phyloP scores from a whole-genome alignment of 2,888 invertebrate genomes.

The Tuberolachnus salignus region DNA sequence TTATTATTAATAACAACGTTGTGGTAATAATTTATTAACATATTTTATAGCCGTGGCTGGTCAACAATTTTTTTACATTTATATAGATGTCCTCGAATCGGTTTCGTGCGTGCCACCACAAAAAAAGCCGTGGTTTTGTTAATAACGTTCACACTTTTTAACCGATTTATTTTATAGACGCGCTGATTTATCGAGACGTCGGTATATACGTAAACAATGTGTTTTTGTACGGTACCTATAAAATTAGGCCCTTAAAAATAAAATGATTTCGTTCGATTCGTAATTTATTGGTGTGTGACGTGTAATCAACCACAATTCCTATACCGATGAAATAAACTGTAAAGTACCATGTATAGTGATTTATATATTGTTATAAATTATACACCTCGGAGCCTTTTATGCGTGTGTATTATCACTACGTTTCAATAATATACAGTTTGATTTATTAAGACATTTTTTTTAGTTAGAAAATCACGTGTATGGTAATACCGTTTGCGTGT shows the following conservation, averaged over 20 bases:
- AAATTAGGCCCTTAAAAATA: slow-evolving; percentile 7
- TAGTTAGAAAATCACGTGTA: not conserved
- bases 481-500: not conserved
- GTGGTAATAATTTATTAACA: too few relatives aligned
- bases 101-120: not conserved
- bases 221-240: slow-evolving; percentile 1
- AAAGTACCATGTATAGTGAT: not conserved
- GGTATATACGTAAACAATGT: not conserved
- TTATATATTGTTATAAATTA: slow-evolving; percentile 9
- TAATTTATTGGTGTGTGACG: slow-evolving; percentile 28
- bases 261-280: slow-evolving; percentile 4
- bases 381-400: not conserved
- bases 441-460: not conserved
- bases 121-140: not conserved
- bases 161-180: not conserved
- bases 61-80: too few relatives aligned
- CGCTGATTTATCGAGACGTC: not conserved
- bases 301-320: slow-evolving; percentile 45
- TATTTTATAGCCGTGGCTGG: not conserved
- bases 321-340: slow-evolving; percentile 4
- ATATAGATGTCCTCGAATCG: too few relatives aligned
- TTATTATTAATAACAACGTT: too few relatives aligned
- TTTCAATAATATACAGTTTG: not conserved
- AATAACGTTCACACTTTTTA: not conserved
- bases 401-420: too few relatives aligned